Evolutionary conservation across 2,888 invertebrate genomes (phyloP), one percentile per base, ranked within the genome.

Genomic region (Parthenolecanium corni): DNA sequence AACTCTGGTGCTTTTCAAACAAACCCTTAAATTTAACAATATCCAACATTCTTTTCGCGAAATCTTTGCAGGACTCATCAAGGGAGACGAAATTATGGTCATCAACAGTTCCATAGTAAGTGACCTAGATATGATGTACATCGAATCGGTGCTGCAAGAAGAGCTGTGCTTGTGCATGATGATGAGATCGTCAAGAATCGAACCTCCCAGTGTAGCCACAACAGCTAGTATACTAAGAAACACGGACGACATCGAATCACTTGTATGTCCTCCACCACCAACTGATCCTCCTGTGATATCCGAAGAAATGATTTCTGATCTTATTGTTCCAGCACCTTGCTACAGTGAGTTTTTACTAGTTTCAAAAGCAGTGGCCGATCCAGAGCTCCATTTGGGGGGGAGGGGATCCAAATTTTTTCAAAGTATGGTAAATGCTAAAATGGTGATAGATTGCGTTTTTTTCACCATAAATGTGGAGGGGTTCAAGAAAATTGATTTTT

Each of bases 71-170:
- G 95, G 95, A 73, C 87, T 96, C 74, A 91, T 93, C 76, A 90
- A 93, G 79, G 89, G 94, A 71, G 96, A 96, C 77, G 96, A 96
- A 80, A 94, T 96, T 76, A 91, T 96, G 86, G 93, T 96, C 75
- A 94, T 96, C 78, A 96, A 96, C 79, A 92, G 94, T 68, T 93
- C 94, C 71, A 91, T 95, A 75, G 94, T 96, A 69, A 91, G 92
- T 72, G 95, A 96, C 79, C 81, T 96, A 78, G 96, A 96, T 81
- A 96, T 96, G 95, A 95, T 96, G 89, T 95, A 93, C 80, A 82
- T 96, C 74, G 96, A 96, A 77, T 91, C 90, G 73, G 89, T 95
- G 67, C 81, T 96, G 69, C 94, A 94, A 76, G 94, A 95, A 75
- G 93, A 93, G 73, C 82, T 89, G 67, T 86, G 89, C 52, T 82